A percentile compares a stretch with the other conserved stretches of the same genome.
Evolutionary conservation across 2,888 invertebrate species (phyloP).

Genomic region (Octodonta nipae): DNA sequence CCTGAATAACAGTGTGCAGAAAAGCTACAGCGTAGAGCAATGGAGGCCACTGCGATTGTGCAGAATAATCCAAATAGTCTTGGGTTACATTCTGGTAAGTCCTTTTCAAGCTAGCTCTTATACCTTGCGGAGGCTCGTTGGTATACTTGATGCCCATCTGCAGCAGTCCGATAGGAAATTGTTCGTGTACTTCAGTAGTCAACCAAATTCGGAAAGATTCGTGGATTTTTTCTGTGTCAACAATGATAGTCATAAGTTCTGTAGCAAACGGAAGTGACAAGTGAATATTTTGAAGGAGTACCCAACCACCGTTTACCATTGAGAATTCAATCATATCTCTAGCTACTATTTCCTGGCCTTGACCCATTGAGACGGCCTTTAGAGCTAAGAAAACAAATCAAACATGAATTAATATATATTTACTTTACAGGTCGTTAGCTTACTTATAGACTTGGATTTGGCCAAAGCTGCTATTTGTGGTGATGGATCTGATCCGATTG

Average conservation of each 20-base stretch:
- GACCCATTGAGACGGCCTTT: slow-evolving; percentile 90
- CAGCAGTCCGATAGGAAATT: slow-evolving; percentile 72
- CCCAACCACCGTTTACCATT: slow-evolving; percentile 67
- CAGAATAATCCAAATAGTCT: slow-evolving; percentile 84
- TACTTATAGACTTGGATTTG: slow-evolving; percentile 73
- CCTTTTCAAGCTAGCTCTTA: slow-evolving; percentile 85
- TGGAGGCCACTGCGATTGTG: slow-evolving; percentile 86
- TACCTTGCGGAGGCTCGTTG: slow-evolving; percentile 90
- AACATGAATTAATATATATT: not conserved
- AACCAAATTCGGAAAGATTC: slow-evolving; percentile 76
- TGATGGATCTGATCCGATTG: slow-evolving; percentile 94
- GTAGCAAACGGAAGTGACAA: slow-evolving; percentile 87
- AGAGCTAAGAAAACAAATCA: slow-evolving; percentile 41
- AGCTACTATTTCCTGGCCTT: slow-evolving; percentile 69
- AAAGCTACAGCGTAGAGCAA: slow-evolving; percentile 87
- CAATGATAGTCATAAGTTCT: slow-evolving; percentile 78
- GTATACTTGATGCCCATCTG: slow-evolving; percentile 96
- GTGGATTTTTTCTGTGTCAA: slow-evolving; percentile 71
- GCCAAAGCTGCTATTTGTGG: slow-evolving; percentile 78
- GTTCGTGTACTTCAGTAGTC: slow-evolving; percentile 84
- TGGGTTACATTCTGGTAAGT: slow-evolving; percentile 84
- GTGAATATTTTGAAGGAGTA: slow-evolving; percentile 88
- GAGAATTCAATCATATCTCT: slow-evolving; percentile 33
- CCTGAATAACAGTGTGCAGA: slow-evolving; percentile 88
- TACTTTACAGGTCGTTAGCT: slow-evolving; percentile 25